phyloP scores from a whole-genome alignment of 2,113 vertebrate genomes.

The Anolis carolinensis region DNA sequence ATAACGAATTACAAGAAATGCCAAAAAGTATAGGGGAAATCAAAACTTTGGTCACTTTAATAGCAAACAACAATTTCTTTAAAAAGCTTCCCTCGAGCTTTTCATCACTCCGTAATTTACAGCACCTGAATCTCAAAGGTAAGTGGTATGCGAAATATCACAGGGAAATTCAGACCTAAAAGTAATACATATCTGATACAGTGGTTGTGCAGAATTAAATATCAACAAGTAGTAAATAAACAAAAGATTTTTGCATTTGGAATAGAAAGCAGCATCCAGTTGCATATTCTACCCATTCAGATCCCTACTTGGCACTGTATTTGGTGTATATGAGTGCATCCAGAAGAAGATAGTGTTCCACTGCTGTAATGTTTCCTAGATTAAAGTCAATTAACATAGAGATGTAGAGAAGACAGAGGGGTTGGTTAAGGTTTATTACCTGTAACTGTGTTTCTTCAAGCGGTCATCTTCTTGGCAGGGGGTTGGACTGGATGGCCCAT shows the following conservation, averaged over 20 bases:
- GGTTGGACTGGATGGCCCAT: too few species aligned
- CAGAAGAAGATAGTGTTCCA: neutral
- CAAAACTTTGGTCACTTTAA: conserved; percentile 57
- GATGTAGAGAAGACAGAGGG: neutral
- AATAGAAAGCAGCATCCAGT: too few species aligned
- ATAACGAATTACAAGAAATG: conserved; percentile 68
- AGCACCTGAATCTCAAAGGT: conserved; percentile 66
- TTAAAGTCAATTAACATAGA: neutral
- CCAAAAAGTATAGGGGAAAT: conserved; percentile 65
- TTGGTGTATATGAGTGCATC: too few species aligned
- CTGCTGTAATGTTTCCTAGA: too few species aligned
- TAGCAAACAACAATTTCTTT: conserved; percentile 64
- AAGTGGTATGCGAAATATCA: conserved; percentile 28
- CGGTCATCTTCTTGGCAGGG: too few species aligned
- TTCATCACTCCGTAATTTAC: conserved; percentile 57
- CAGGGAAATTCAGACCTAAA: neutral
- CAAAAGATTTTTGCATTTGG: neutral
- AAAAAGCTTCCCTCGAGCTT: conserved; percentile 61
- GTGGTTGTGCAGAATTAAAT: neutral
- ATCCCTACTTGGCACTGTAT: neutral
- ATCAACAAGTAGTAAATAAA: neutral
- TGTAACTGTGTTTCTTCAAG: too few species aligned
- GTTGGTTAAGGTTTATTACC: too few species aligned
- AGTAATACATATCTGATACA: neutral
- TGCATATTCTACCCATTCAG: neutral